Evolutionary conservation across 2,888 invertebrate species (phyloP).

Genomic region (Pheosia gnoma): DNA sequence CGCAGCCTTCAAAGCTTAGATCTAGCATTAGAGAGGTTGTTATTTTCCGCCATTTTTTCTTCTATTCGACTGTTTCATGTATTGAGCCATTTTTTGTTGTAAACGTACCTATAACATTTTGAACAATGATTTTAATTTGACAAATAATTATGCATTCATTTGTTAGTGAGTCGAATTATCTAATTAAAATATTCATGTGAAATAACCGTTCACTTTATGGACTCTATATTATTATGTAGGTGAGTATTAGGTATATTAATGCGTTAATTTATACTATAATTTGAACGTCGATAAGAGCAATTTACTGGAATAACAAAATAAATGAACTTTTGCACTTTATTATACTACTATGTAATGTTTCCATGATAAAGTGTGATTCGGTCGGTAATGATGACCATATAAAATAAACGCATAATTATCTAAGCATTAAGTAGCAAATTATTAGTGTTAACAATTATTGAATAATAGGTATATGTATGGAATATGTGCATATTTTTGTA

Average conservation of each 20-base stretch:
- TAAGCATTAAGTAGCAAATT: no score
- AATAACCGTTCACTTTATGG: conserved; percentile 17
- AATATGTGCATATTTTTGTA: no score
- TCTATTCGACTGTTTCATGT: conserved; percentile 48
- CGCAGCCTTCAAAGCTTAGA: conserved; percentile 82
- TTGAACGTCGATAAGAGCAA: conserved; percentile 30
- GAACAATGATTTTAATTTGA: conserved; percentile 32
- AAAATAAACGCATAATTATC: no score
- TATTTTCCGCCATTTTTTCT: conserved; percentile 73
- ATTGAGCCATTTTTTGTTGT: conserved; percentile 42
- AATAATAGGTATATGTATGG: no score
- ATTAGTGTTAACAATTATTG: no score
- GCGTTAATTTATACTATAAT: conserved; percentile 39
- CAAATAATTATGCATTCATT: conserved; percentile 29
- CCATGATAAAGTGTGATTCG: no score
- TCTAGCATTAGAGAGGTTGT: conserved; percentile 81
- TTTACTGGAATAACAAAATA: conserved; percentile 22
- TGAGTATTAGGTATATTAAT: conserved; percentile 7
- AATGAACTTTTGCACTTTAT: neutral
- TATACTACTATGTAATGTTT: no score
- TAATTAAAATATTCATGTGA: conserved; percentile 12
- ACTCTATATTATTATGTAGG: neutral
- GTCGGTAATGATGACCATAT: no score
- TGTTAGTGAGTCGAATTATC: conserved; percentile 16
- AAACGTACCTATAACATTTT: conserved; percentile 11